Percentiles rank a stretch among this genome's conserved stretches.
These are phyloP conservation scores for Parthenolecanium corni DNA, from an alignment of 2,888 invertebrate species.

Conservation along the genomic window DNA sequence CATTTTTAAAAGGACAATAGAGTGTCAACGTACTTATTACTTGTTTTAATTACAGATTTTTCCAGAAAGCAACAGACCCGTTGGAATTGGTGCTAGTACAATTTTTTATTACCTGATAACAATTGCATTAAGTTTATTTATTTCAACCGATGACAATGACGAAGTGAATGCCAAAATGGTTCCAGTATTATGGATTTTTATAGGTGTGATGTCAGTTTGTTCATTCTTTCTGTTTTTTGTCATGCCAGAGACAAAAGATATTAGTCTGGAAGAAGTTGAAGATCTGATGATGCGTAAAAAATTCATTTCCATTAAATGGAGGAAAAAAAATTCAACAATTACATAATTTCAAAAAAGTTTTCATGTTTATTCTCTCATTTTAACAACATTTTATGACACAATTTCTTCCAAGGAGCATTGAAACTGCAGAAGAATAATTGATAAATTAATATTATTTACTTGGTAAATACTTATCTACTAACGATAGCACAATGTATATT, in stretches of 20 bases:
- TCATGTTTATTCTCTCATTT: too few relatives aligned
- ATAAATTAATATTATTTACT: too few relatives aligned
- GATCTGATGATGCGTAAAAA: neutral
- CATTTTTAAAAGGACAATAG: too few relatives aligned
- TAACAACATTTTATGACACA: too few relatives aligned
- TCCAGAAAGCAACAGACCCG: neutral
- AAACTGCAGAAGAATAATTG: too few relatives aligned
- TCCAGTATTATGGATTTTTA: neutral
- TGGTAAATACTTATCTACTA: too few relatives aligned
- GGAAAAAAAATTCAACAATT: too few relatives aligned
- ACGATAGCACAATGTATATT: too few relatives aligned
- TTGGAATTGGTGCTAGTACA: neutral
- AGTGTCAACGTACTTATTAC: too few relatives aligned
- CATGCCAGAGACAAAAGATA: conserved; percentile 13
- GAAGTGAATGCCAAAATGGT: neutral
- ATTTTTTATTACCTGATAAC: neutral
- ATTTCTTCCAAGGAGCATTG: too few relatives aligned
- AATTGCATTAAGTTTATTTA: neutral
- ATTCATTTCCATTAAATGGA: too few relatives aligned
- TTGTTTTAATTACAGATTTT: neutral
- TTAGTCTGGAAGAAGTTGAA: conserved; percentile 3
- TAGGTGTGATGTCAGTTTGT: neutral
- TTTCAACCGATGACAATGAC: neutral
- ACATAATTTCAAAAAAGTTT: too few relatives aligned
- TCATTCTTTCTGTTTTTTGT: neutral